Percentiles rank a stretch among this genome's conserved stretches.
Evolutionary conservation across 2,888 invertebrate genomes (phyloP).

Genomic region (Sinodicranocentrus sp.): DNA sequence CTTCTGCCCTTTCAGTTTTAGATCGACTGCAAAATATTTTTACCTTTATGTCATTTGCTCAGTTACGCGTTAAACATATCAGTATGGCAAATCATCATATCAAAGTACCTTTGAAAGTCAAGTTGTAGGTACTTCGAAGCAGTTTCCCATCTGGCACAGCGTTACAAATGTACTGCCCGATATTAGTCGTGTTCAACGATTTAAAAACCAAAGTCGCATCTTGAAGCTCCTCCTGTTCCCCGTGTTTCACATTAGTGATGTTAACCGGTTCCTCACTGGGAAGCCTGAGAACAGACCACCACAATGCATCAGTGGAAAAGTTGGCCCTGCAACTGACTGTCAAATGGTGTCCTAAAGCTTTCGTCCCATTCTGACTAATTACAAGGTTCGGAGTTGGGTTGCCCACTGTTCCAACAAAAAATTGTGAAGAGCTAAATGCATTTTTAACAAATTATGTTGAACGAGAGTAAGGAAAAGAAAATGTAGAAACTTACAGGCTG

Average conservation of each 20-base stretch:
- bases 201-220: slow-evolving; percentile 82
- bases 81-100: not conserved
- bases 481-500: slow-evolving; percentile 29
- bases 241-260: slow-evolving; percentile 10
- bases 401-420: slow-evolving; percentile 23
- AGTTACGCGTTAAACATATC: too few species aligned
- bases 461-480: not conserved
- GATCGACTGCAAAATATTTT: slow-evolving; percentile 47
- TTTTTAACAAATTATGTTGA: not conserved
- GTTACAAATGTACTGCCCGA: slow-evolving; percentile 85
- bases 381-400: slow-evolving; percentile 33
- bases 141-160: slow-evolving; percentile 74
- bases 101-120: slow-evolving; percentile 68
- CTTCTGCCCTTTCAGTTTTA: slow-evolving; percentile 51
- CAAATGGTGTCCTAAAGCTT: slow-evolving; percentile 20
- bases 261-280: slow-evolving; percentile 39
- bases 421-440: not conserved
- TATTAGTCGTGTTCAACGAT: slow-evolving; percentile 84
- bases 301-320: slow-evolving; percentile 34
- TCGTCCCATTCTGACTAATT: slow-evolving; percentile 56
- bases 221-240: slow-evolving; percentile 75
- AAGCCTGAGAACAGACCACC: slow-evolving; percentile 53
- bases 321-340: slow-evolving; percentile 54
- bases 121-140: slow-evolving; percentile 57
- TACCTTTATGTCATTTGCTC: too few species aligned